Base-by-base conservation (phyloP, 1,140 invertebrate species). In the Drosophila burlai region DNA sequence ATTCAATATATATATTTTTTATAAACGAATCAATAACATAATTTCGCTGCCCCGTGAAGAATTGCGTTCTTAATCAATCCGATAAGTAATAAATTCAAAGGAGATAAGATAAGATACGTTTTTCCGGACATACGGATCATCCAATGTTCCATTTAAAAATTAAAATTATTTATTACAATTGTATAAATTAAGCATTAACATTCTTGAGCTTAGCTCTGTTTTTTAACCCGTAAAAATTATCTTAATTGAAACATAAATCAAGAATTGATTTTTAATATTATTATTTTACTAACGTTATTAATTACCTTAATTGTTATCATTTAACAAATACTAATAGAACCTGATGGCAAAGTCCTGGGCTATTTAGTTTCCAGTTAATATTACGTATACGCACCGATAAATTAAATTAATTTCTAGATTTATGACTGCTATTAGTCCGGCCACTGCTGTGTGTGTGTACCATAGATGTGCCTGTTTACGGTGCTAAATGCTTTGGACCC, bases 401-500 rank as follows among this genome's bases (percentile, higher is more conserved):
- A 55, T 40, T 16, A 61, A 50, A 49, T 61, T 34, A 50, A 34
- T 50, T 34, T 50, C 15, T n/a, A 15, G 15, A 58, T 57, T 57
- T 16, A 58, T 40, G 52, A 40, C 29, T 46, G 40, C 58, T 66
- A 66, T 63, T 62, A 67, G 21, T 18, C 40, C 11, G 49, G 21
- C 29, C 47, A 9, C 24, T 29, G 26, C 63, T 65, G 69, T 75
- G n/a, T 34, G 69, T 63, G 21, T 16, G 50, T 75, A 24, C 24
- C 24, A n/a, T 54, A 34, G 5, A n/a, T 67, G 47, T 38, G 36
- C 43, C 61, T 58, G 59, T 76, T 79, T 79, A 68, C 72, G 75
- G 54, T 86, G 80, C 83, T 86, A 86, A 86, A 86, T 86, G 76
- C 76, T 86, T 76, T 76, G 78, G 83, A 68, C 64, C 38, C 68